Percentiles rank a stretch among this genome's conserved stretches.
Conservation (phyloP, 2,888 invertebrate species). For the Phengaris arion region DNA sequence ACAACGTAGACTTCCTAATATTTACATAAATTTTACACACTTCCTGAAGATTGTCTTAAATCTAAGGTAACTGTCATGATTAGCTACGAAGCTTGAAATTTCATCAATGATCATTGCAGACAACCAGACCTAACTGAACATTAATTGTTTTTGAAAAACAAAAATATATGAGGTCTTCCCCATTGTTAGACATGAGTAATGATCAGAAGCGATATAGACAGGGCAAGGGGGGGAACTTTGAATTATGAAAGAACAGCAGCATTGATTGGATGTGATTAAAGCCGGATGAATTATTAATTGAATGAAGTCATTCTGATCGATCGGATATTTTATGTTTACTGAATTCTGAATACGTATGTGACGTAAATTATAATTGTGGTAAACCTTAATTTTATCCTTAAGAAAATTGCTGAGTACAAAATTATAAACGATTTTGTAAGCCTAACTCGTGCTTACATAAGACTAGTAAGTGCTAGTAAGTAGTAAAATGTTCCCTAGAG, state of each 20-base stretch:
- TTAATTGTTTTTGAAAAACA: slow-evolving; percentile 32
- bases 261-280: slow-evolving; percentile 40
- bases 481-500: slow-evolving; percentile 89
- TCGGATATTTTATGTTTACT: slow-evolving; percentile 35
- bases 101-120: slow-evolving; percentile 71
- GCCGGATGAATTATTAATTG: slow-evolving; percentile 18
- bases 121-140: slow-evolving; percentile 40
- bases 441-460: slow-evolving; percentile 71
- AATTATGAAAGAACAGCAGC: slow-evolving; percentile 48
- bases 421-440: slow-evolving; percentile 76
- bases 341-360: slow-evolving; percentile 36
- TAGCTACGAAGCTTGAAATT: slow-evolving; percentile 70
- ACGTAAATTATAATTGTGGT: slow-evolving; percentile 38
- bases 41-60: slow-evolving; percentile 60
- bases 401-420: slow-evolving; percentile 74
- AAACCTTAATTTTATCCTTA: slow-evolving; percentile 70
- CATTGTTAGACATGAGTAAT: slow-evolving; percentile 26
- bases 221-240: slow-evolving; percentile 31
- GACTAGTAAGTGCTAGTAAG: slow-evolving; percentile 75
- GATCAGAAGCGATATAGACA: slow-evolving; percentile 32
- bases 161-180: slow-evolving; percentile 37
- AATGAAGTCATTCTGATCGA: slow-evolving; percentile 23
- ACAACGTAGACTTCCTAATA: slow-evolving; percentile 66
- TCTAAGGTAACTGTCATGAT: slow-evolving; percentile 50
- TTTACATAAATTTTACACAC: slow-evolving; percentile 69